Conservation (phyloP, 2,113 vertebrate genomes). For the Rhabdornis inornatus region DNA sequence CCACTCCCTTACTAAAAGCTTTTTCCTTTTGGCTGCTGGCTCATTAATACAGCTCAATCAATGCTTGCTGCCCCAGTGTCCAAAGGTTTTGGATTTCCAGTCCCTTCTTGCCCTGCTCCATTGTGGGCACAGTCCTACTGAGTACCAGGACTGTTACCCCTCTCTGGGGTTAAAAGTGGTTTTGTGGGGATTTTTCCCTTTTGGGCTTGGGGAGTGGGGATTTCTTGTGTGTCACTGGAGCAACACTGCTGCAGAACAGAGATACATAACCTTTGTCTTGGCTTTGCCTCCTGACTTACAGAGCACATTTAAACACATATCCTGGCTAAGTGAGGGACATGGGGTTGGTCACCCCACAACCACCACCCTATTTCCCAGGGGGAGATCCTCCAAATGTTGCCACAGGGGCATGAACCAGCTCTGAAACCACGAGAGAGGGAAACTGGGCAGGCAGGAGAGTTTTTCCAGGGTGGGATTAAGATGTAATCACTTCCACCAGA, state of each 20-base stretch:
- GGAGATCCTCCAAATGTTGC: neutral
- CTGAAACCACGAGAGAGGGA: neutral
- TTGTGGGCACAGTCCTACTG: neutral
- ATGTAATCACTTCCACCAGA: neutral
- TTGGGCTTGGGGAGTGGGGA: neutral
- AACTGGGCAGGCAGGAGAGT: neutral
- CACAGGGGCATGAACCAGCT: neutral
- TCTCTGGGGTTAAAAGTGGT: neutral
- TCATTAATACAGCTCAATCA: constrained; percentile 2
- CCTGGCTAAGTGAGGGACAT: neutral
- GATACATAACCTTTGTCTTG: neutral
- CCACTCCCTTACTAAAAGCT: neutral
- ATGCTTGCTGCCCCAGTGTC: neutral
- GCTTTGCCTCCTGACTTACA: accelerated
- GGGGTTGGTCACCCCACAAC: neutral
- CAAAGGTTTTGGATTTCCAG: neutral
- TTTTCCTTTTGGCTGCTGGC: neutral
- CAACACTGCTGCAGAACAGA: neutral
- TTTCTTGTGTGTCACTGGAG: neutral
- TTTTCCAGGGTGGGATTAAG: neutral
- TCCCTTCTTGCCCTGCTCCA: accelerated
- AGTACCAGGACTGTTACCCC: neutral
- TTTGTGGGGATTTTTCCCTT: neutral
- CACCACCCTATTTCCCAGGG: neutral
- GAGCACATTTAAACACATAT: neutral